A percentile compares a stretch with the other conserved stretches of the same genome.
phyloP scores from a whole-genome alignment of 2,888 invertebrate species.

The Zygaena filipendulae region DNA sequence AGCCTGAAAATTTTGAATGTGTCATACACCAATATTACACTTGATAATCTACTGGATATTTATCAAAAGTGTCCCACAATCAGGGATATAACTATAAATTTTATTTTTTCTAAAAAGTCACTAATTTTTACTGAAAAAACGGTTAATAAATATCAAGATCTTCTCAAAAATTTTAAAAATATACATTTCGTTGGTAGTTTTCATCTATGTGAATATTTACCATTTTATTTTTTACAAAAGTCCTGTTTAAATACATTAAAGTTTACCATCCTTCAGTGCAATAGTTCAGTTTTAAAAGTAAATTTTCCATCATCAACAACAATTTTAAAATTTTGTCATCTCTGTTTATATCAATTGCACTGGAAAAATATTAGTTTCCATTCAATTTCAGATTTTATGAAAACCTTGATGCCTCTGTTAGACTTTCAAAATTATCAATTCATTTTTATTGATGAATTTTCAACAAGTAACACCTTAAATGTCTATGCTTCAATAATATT shows the following conservation, averaged over 20 bases:
- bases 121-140: conserved; percentile 8
- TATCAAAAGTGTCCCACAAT: conserved; percentile 34
- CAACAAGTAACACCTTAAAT: neutral
- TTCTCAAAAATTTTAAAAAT: conserved; percentile 36
- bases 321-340: conserved; percentile 9
- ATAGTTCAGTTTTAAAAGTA: conserved; percentile 15
- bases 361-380: conserved; percentile 11
- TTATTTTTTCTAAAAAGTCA: conserved; percentile 23
- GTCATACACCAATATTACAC: conserved; percentile 36
- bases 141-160: conserved; percentile 27
- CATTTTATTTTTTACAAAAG: conserved; percentile 25
- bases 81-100: conserved; percentile 35
- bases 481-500: conserved; percentile 29
- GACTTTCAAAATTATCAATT: conserved; percentile 27
- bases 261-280: conserved; percentile 26
- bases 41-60: conserved; percentile 36
- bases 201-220: conserved; percentile 24
- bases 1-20: conserved; percentile 35
- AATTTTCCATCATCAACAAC: conserved; percentile 17
- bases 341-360: conserved; percentile 11
- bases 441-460: conserved; percentile 16
- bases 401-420: conserved; percentile 11
- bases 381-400: conserved; percentile 19
- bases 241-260: conserved; percentile 28
- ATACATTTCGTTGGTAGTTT: conserved; percentile 39